Conservation (phyloP, 2,888 invertebrate species). For the Lochmaea capreae region DNA sequence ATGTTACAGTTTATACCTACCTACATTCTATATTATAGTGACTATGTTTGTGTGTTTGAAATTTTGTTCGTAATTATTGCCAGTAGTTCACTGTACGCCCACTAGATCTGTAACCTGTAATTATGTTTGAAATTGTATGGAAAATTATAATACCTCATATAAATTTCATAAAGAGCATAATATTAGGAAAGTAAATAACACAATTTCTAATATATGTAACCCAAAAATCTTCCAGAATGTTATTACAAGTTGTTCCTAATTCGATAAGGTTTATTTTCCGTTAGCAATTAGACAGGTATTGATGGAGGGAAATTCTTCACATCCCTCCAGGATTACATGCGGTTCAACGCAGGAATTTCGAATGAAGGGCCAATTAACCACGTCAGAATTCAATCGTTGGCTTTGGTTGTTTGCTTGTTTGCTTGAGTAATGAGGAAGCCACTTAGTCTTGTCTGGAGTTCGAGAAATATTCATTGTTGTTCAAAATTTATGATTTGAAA, state of each 20-base stretch:
- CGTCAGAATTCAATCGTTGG: slow-evolving; percentile 24
- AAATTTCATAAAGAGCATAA: too few relatives aligned
- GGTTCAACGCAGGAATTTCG: slow-evolving; percentile 37
- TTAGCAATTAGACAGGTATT: slow-evolving; percentile 36
- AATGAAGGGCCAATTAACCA: slow-evolving; percentile 38
- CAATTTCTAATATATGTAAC: background rate
- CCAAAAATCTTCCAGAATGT: background rate
- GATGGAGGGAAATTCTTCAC: slow-evolving; percentile 38
- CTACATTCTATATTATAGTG: too few relatives aligned
- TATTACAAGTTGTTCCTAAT: background rate
- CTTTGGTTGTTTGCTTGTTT: slow-evolving; percentile 10
- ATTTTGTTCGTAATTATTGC: background rate
- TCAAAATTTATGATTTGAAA: background rate
- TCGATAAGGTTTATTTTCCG: slow-evolving; percentile 12
- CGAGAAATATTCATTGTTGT: slow-evolving; percentile 10
- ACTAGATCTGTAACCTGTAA: background rate
- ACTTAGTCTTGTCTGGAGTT: slow-evolving; percentile 2
- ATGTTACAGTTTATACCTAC: too few relatives aligned
- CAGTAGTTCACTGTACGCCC: background rate
- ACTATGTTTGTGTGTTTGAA: background rate
- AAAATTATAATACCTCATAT: too few relatives aligned
- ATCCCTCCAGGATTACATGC: slow-evolving; percentile 35
- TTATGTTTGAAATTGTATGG: background rate
- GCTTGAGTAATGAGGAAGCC: slow-evolving; percentile 14
- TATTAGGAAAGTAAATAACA: background rate